A percentile compares a stretch with the other conserved stretches of the same genome.
Evolutionary conservation across 1,140 invertebrate species (phyloP).

Genomic region (Tachypleus tridentatus): DNA sequence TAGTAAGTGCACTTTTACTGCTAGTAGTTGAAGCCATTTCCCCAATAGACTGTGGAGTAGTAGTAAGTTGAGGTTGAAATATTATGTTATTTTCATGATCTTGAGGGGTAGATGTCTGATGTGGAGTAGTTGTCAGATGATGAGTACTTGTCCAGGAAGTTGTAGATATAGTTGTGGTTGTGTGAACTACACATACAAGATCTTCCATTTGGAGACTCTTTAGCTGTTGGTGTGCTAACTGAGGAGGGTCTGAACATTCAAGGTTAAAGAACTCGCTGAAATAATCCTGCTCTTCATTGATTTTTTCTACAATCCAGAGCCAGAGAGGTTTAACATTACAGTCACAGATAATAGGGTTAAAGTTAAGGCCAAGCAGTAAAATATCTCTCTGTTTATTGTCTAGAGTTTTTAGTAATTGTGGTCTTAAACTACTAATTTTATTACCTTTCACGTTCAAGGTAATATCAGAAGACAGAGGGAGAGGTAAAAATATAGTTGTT

Average conservation of each 20-base stretch:
- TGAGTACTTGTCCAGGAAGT: constrained; percentile 31
- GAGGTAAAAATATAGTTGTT: constrained; percentile 65
- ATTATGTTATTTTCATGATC: constrained; percentile 17
- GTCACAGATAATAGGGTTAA: constrained; percentile 71
- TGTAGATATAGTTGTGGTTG: constrained; percentile 19
- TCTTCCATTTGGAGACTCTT: constrained; percentile 63
- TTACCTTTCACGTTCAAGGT: constrained; percentile 62
- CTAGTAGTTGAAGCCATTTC: constrained; percentile 3
- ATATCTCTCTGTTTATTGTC: constrained; percentile 64
- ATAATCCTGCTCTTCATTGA: background rate
- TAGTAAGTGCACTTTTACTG: constrained; percentile 42
- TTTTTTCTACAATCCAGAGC: constrained; percentile 50
- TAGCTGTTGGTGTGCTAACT: constrained; percentile 51
- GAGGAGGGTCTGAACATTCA: constrained; percentile 50
- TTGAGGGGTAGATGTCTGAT: constrained; percentile 37
- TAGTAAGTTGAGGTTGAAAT: constrained; percentile 13
- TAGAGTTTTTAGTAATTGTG: constrained; percentile 59
- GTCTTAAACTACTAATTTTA: constrained; percentile 55
- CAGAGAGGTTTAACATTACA: constrained; percentile 64
- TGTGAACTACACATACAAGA: constrained; percentile 51
- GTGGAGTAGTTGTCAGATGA: constrained; percentile 27
- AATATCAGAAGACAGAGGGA: constrained; percentile 73
- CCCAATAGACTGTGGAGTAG: background rate
- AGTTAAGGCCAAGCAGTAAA: constrained; percentile 52
- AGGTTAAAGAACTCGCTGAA: constrained; percentile 33